phyloP scores from a whole-genome alignment of 2,888 invertebrate species.

The Hypomecis punctinalis region DNA sequence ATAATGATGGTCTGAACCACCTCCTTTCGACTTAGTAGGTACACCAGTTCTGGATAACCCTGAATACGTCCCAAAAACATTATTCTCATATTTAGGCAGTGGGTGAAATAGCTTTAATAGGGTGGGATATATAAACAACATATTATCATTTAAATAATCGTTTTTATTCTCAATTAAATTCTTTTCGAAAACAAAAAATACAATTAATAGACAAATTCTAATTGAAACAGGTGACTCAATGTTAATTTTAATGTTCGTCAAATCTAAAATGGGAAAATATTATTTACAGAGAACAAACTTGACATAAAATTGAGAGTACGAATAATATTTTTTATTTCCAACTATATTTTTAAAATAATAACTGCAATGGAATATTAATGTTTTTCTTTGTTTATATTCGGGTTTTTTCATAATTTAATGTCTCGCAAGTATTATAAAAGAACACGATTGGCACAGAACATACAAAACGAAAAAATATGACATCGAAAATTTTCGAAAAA shows the following conservation, averaged over 20 bases:
- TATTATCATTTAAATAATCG: conserved; percentile 33
- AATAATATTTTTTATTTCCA: background rate
- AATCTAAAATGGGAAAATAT: conserved; percentile 44
- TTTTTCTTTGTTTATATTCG: background rate
- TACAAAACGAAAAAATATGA: conserved; percentile 52
- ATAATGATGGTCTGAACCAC: too few species aligned
- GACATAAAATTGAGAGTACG: conserved; percentile 41
- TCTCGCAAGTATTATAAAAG: conserved; percentile 45
- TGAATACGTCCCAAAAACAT: too few species aligned
- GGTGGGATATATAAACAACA: conserved; percentile 9
- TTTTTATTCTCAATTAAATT: conserved; percentile 61
- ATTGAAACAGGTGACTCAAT: conserved; percentile 55
- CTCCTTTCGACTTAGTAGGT: too few species aligned
- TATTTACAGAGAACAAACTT: conserved; percentile 51
- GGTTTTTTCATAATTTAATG: background rate
- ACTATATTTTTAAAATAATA: conserved; percentile 5
- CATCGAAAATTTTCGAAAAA: conserved; percentile 52
- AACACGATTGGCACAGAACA: conserved; percentile 76
- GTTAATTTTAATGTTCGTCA: conserved; percentile 52
- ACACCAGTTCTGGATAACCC: too few species aligned
- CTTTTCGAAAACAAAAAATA: conserved; percentile 61
- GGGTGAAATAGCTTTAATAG: too few species aligned
- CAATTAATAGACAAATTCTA: conserved; percentile 55
- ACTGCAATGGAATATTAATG: conserved; percentile 32
- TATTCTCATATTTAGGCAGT: too few species aligned